Evolutionary conservation across 2,888 invertebrate genomes (phyloP).

Genomic region (Meiosimyza platycephala): DNA sequence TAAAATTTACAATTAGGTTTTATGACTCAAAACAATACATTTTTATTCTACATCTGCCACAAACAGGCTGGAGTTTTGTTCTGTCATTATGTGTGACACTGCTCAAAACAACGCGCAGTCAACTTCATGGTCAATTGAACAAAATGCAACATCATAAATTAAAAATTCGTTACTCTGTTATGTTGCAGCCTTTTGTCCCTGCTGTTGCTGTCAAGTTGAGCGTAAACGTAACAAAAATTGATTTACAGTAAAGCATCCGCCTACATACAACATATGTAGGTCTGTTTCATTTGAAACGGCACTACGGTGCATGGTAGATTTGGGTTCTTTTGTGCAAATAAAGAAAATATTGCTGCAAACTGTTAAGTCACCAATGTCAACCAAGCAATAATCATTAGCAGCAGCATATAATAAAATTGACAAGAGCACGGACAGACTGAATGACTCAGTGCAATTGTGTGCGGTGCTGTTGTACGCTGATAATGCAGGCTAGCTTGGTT

Average conservation of each 20-base stretch:
- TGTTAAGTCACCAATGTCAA: constrained; percentile 19
- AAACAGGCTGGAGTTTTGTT: background rate
- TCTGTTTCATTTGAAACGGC: background rate
- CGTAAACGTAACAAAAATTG: constrained; percentile 11
- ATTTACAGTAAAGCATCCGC: constrained; percentile 6
- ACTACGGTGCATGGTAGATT: background rate
- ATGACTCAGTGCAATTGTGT: background rate
- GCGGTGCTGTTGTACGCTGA: too few relatives aligned
- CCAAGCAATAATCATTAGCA: constrained; percentile 24
- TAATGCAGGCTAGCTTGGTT: background rate
- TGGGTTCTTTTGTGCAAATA: background rate
- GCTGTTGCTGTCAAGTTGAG: constrained; percentile 13
- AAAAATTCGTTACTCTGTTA: constrained; percentile 42
- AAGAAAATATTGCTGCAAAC: background rate
- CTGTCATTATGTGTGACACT: background rate
- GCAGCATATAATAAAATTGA: constrained; percentile 6
- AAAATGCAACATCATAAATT: constrained; percentile 47
- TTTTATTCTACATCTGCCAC: too few relatives aligned
- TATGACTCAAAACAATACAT: too few relatives aligned
- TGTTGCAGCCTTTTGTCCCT: background rate
- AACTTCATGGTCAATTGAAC: constrained; percentile 47
- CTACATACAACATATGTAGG: background rate
- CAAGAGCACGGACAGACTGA: background rate
- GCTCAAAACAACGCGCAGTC: background rate
- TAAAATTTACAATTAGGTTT: too few relatives aligned